A percentile compares a stretch with the other conserved stretches of the same genome.
Conservation (phyloP, 2,888 invertebrate species). For the Aleiodes alternator region DNA sequence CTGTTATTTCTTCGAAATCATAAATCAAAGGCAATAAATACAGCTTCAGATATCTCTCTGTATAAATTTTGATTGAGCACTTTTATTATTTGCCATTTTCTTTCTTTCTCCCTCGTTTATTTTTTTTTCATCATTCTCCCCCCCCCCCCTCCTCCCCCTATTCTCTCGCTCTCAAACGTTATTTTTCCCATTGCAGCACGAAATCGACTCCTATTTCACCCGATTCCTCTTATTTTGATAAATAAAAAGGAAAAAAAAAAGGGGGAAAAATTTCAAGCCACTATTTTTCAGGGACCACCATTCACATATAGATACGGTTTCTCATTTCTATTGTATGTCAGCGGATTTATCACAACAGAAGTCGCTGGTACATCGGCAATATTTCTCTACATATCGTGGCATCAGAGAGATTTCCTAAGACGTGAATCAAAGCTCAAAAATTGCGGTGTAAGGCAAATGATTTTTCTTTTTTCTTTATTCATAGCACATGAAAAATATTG, state of each 20-base stretch:
- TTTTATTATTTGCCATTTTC: constrained; percentile 7
- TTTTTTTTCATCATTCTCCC: not conserved
- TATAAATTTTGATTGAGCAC: constrained; percentile 18
- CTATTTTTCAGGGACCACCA: constrained; percentile 80
- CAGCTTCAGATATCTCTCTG: constrained; percentile 5
- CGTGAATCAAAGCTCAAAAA: constrained; percentile 75
- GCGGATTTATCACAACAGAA: constrained; percentile 90
- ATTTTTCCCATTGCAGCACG: constrained; percentile 5
- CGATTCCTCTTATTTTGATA: not conserved
- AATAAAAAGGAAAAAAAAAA: not conserved
- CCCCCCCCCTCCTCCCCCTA: no score
- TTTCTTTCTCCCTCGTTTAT: constrained; percentile 10
- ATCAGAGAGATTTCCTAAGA: constrained; percentile 81
- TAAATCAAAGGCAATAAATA: constrained; percentile 30
- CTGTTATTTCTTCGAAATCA: not conserved
- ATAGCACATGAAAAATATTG: not conserved
- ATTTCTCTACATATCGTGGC: constrained; percentile 90
- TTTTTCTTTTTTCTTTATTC: constrained; percentile 1
- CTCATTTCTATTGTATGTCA: constrained; percentile 90
- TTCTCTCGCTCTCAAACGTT: not conserved
- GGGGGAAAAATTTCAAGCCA: not conserved
- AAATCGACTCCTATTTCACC: constrained; percentile 15
- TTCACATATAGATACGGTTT: constrained; percentile 93
- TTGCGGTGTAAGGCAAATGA: constrained; percentile 62
- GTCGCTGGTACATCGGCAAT: constrained; percentile 91